These are phyloP conservation scores for Automeris io DNA, from an alignment of 2,888 invertebrate species.

Conservation along the genomic window DNA sequence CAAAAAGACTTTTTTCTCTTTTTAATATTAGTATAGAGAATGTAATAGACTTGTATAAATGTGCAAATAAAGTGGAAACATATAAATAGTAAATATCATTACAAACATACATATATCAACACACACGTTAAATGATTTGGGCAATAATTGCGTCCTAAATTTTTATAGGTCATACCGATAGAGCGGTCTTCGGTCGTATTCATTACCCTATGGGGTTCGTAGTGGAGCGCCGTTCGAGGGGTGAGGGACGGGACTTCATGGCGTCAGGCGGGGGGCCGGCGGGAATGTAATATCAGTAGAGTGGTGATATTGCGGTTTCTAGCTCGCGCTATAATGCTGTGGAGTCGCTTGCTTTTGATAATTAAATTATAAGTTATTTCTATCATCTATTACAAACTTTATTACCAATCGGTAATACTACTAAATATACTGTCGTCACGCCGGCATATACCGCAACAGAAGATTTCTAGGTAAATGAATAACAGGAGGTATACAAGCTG, in stretches of 20 bases:
- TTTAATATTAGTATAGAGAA: no score
- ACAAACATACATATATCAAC: no score
- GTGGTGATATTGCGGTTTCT: conserved; percentile 70
- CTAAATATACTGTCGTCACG: no score
- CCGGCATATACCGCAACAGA: no score
- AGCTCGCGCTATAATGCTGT: conserved; percentile 46
- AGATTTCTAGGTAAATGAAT: no score
- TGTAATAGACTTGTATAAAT: no score
- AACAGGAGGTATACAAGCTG: no score
- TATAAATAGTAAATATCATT: no score
- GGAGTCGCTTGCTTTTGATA: conserved; percentile 32
- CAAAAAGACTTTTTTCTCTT: no score
- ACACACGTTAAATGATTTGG: conserved; percentile 28
- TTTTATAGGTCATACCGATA: conserved; percentile 65
- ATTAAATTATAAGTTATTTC: no score
- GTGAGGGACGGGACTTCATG: conserved; percentile 50
- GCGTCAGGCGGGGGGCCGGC: conserved; percentile 45
- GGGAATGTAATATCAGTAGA: conserved; percentile 68
- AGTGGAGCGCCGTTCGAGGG: conserved; percentile 27
- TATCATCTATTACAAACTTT: no score
- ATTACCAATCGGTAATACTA: no score
- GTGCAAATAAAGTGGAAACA: background rate
- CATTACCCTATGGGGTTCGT: conserved; percentile 62
- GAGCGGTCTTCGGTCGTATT: conserved; percentile 58
- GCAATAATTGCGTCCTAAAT: conserved; percentile 56